Conservation (phyloP, 2,113 vertebrate genomes). For the Perca schrenkii region DNA sequence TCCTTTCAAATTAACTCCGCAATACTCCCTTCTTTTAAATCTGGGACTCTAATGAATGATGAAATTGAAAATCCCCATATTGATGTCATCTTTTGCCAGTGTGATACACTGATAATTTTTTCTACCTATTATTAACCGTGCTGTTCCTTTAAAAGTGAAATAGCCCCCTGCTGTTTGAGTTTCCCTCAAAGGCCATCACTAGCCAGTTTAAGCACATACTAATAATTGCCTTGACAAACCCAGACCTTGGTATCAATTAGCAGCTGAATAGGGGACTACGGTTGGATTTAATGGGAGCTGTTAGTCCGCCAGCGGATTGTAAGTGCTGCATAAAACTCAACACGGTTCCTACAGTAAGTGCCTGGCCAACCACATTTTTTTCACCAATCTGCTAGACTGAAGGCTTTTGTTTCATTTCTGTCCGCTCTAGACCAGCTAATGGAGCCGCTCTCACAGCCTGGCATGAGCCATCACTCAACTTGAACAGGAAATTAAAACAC, state of each 20-base stretch:
- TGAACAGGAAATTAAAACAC: conserved; percentile 62
- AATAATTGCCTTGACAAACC: conserved; percentile 98
- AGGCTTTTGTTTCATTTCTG: conserved; percentile 62
- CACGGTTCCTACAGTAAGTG: conserved; percentile 70
- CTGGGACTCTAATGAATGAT: conserved; percentile 83
- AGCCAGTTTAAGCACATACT: conserved; percentile 96
- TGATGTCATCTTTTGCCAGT: conserved; percentile 92
- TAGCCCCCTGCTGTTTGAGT: conserved; percentile 89
- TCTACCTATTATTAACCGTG: conserved; percentile 93
- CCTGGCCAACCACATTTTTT: conserved; percentile 60
- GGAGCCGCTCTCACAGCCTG: conserved; percentile 62
- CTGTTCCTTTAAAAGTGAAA: conserved; percentile 94
- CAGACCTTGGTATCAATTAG: conserved; percentile 97
- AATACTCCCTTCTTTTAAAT: conserved; percentile 89
- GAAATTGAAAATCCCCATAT: conserved; percentile 84
- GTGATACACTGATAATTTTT: conserved; percentile 94
- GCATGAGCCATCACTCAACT: conserved; percentile 54
- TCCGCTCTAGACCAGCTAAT: conserved; percentile 72
- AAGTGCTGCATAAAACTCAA: conserved; percentile 78
- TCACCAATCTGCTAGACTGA: conserved; percentile 61
- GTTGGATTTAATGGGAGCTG: conserved; percentile 92
- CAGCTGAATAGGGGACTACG: conserved; percentile 92
- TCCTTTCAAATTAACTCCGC: conserved; percentile 91
- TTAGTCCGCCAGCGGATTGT: conserved; percentile 87
- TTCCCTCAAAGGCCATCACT: conserved; percentile 93